phyloP scores from a whole-genome alignment of 2,797 vertebrate genomes.

The Petrocephalus sullivani region DNA sequence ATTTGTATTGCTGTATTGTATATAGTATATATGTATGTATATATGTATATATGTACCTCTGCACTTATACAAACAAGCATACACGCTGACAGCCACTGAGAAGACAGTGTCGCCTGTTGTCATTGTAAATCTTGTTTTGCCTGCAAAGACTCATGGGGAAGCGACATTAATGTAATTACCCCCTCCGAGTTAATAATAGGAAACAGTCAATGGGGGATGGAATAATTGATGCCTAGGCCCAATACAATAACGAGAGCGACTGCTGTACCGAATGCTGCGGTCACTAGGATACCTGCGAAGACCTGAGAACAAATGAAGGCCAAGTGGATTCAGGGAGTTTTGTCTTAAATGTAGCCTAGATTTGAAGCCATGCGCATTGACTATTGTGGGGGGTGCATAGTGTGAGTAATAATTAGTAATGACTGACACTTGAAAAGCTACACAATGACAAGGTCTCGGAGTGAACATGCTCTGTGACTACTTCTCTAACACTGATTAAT shows the following conservation, averaged over 20 bases:
- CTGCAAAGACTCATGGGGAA: not conserved
- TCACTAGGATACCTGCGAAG: conserved; percentile 40
- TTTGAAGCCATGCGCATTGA: not conserved
- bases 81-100: not conserved
- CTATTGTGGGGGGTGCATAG: not conserved
- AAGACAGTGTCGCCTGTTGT: not conserved
- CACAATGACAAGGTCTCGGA: not conserved
- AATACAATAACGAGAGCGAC: conserved; percentile 16
- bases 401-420: not conserved
- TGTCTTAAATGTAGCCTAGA: not conserved
- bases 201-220: not conserved
- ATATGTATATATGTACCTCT: not conserved
- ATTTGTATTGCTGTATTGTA: too few species aligned
- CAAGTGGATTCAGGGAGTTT: not conserved
- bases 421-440: not conserved
- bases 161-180: not conserved
- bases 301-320: conserved; percentile 35
- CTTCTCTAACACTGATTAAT: not conserved
- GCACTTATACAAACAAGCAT: not conserved
- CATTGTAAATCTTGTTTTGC: not conserved
- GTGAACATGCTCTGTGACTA: not conserved
- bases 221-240: not conserved
- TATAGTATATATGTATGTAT: too few species aligned
- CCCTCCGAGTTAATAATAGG: conserved; percentile 5
- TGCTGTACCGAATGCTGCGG: conserved; percentile 22